Evolutionary conservation across 2,888 invertebrate species (phyloP), one percentile per base, ranked within the genome.

Genomic region (Mylabris sibirica): DNA sequence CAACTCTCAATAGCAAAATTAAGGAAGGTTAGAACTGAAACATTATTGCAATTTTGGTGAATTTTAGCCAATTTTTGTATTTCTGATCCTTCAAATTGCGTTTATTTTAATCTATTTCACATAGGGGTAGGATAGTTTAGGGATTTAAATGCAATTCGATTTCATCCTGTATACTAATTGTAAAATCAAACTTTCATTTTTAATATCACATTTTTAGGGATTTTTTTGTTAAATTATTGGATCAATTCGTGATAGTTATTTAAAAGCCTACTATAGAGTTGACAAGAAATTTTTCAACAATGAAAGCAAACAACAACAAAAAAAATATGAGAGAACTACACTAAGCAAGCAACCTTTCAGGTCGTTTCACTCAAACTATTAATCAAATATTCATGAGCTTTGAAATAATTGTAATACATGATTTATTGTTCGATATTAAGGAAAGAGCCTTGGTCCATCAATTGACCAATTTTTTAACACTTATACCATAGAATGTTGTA

Each of bases 251-350:
- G 44, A n/a, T 44, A 44, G 44, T 44, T 35, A 6, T 2, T 41
- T n/a, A 5, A 14, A n/a, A 41, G 14, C 41, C n/a, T 41, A 14
- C 41, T 8, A n/a, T n/a, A n/a, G 17, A 44, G 17, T 44, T 44
- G 44, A 44, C 44, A 44, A 44, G 44, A 17, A 44, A 44, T 44
- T 44, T 17, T 44, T 44, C 44, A 44, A 44, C n/a, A 44, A 44
- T 17, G 14, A 14, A 38, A 38, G 14, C 14, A 41, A n/a, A 14
- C 6, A n/a, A 41, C 35, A n/a, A n/a, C n/a, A 30, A 30, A 30
- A 30, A 30, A 30, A 30, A 30, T 30, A 30, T n/a, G 30, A 30
- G 41, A 41, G 35, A 35, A 35, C 35, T 11, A 35, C 30, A 30
- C 35, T 11, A 11, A 41, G 14, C 41, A 41, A 44, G 3, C 44